A percentile compares a stretch with the other conserved stretches of the same genome.
phyloP scores from a whole-genome alignment of 2,113 vertebrate species.

The Labeo catla region DNA sequence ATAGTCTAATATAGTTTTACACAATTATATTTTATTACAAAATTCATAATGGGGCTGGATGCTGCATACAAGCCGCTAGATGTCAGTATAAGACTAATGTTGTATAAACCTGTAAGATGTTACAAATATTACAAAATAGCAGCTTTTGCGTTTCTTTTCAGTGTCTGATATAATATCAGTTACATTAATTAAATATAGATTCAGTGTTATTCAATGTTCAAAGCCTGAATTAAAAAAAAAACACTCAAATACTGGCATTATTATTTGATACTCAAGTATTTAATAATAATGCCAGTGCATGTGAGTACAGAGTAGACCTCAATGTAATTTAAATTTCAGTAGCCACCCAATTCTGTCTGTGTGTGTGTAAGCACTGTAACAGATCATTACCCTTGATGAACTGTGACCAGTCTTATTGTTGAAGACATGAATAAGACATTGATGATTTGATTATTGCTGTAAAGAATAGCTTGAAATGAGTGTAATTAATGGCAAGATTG shows the following conservation, averaged over 20 bases:
- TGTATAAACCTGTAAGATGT: neutral
- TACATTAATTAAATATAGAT: too few species aligned
- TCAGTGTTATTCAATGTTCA: too few species aligned
- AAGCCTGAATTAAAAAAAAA: too few species aligned
- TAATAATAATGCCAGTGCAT: neutral
- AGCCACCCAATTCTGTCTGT: neutral
- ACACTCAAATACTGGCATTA: too few species aligned
- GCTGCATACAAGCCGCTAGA: neutral
- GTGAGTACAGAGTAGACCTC: neutral
- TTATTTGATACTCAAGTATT: too few species aligned
- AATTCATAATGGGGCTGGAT: neutral
- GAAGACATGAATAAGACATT: neutral
- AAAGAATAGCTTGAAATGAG: neutral
- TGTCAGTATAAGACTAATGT: slow-evolving; percentile 1
- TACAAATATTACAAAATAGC: neutral
- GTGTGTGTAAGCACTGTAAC: neutral
- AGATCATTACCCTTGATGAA: neutral
- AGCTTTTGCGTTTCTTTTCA: neutral
- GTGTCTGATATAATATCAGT: neutral
- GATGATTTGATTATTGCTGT: neutral
- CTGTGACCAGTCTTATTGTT: neutral
- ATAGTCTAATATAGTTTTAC: too few species aligned
- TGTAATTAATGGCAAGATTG: neutral
- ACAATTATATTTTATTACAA: too few species aligned
- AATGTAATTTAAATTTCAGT: neutral